Conservation (phyloP, 2,113 vertebrate species). For the Ammospiza nelsoni region DNA sequence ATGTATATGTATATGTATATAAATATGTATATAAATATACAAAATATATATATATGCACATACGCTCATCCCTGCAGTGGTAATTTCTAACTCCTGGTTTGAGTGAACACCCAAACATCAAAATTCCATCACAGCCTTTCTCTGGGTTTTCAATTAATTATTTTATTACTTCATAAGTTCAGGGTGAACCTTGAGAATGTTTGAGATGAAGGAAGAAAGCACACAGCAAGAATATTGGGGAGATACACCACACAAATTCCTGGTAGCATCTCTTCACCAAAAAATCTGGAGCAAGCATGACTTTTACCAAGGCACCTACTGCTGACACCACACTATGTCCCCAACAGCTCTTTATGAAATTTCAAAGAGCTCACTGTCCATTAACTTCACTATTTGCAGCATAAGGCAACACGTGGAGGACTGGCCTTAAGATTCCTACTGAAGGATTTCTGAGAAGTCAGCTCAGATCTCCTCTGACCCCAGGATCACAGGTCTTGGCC, state of each 20-base stretch:
- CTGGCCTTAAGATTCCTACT: background rate
- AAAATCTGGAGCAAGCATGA: background rate
- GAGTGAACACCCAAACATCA: background rate
- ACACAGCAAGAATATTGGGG: background rate
- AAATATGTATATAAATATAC: too few species aligned
- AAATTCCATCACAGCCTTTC: background rate
- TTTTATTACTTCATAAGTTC: background rate
- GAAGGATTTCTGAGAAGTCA: background rate
- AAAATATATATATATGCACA: too few species aligned
- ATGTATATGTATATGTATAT: too few species aligned
- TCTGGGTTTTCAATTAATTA: background rate
- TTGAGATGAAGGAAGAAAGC: background rate
- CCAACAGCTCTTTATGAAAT: background rate
- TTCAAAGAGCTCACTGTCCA: background rate
- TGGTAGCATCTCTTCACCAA: background rate
- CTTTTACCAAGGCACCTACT: background rate
- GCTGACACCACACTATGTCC: background rate
- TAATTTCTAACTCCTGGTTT: background rate
- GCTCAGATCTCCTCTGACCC: background rate
- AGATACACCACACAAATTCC: background rate
- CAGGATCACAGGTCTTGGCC: background rate
- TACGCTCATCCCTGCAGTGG: background rate
- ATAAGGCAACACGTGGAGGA: background rate
- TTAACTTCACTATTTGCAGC: background rate
- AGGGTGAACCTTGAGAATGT: background rate